A percentile compares a stretch with the other conserved stretches of the same genome.
Evolutionary conservation across 2,888 invertebrate species (phyloP).

Genomic region (Tolmerus cingulatus): DNA sequence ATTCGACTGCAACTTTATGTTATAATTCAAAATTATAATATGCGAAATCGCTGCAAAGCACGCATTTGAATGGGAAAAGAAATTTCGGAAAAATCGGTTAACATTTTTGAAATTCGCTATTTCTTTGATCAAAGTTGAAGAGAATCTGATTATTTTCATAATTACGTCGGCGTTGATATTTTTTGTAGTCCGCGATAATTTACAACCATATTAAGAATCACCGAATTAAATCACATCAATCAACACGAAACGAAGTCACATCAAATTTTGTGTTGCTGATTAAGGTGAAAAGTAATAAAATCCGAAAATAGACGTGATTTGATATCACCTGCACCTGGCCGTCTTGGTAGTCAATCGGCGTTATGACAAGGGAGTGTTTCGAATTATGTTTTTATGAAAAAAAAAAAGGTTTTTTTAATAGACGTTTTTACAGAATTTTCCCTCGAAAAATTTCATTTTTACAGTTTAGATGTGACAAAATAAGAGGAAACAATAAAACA

Average conservation of each 20-base stretch:
- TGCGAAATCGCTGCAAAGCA: not conserved
- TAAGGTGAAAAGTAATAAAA: not conserved
- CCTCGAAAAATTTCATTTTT: not conserved
- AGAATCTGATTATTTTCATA: not conserved
- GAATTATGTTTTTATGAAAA: not conserved
- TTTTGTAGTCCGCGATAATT: not conserved
- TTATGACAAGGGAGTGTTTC: not conserved
- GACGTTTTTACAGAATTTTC: not conserved
- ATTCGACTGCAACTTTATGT: too few relatives aligned
- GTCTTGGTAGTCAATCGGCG: not conserved
- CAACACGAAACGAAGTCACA: not conserved
- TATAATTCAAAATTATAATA: not conserved
- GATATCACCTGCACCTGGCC: not conserved
- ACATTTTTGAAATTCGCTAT: not conserved
- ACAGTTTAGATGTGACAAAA: not conserved
- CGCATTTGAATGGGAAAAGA: not conserved
- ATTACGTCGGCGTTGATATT: not conserved
- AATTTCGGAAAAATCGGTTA: not conserved
- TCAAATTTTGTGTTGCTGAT: not conserved
- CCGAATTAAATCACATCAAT: slow-evolving; percentile 30
- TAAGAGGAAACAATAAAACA: slow-evolving; percentile 13
- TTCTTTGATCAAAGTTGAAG: not conserved
- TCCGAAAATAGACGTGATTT: not conserved
- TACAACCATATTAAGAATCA: not conserved
- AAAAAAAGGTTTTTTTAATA: not conserved